Percentiles rank a stretch among this genome's conserved stretches.
Conservation (phyloP, 2,113 vertebrate genomes). For the Mesocricetus auratus region DNA sequence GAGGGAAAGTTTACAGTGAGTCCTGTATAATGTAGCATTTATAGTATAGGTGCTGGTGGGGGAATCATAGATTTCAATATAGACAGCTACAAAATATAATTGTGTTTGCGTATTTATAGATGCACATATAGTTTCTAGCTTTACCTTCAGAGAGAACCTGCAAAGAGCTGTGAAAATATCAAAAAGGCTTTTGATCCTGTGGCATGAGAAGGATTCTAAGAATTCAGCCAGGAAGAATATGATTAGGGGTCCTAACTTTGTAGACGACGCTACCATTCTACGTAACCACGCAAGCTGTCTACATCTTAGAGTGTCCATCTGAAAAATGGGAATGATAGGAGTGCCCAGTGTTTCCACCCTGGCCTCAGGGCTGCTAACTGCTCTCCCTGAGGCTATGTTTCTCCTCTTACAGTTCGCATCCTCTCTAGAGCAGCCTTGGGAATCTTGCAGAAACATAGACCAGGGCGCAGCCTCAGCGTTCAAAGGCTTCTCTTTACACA, state of each 20-base stretch:
- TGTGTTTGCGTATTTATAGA: background rate
- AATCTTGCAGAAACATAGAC: background rate
- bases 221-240: background rate
- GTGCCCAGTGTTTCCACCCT: background rate
- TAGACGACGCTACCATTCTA: background rate
- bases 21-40: background rate
- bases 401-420: background rate
- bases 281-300: background rate
- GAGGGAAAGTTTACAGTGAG: background rate
- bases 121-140: background rate
- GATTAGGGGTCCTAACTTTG: background rate
- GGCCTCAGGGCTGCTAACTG: background rate
- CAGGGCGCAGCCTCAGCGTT: background rate
- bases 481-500: background rate
- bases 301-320: background rate
- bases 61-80: background rate
- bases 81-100: background rate
- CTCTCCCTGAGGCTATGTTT: background rate
- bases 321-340: background rate
- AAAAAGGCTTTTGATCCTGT: background rate
- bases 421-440: background rate
- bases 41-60: background rate
- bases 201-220: constrained; percentile 1
- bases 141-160: background rate
- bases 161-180: background rate